Evolutionary conservation across 1,140 invertebrate species (phyloP).

Genomic region (Bombus superbus): DNA sequence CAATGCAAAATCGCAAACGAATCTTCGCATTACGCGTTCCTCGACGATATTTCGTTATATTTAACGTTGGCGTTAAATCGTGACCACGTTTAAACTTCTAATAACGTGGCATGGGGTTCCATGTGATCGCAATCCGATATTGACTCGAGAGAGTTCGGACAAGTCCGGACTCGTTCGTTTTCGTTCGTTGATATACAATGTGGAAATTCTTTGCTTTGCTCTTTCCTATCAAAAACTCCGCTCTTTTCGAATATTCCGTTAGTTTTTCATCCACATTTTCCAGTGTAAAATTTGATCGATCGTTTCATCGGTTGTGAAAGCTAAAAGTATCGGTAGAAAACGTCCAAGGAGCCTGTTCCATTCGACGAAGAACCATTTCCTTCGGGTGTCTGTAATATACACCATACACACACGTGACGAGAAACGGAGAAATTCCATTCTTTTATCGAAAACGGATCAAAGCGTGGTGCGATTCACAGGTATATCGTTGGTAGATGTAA

Average conservation of each 20-base stretch:
- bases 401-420: not conserved
- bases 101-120: slow-evolving; percentile 36
- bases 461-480: not conserved
- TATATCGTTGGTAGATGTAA: not conserved
- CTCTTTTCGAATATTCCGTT: not conserved
- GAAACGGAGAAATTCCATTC: not conserved
- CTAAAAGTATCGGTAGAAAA: not conserved
- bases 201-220: slow-evolving; percentile 28
- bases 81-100: not conserved
- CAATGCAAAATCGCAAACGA: not conserved
- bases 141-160: slow-evolving; percentile 47
- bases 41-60: not conserved
- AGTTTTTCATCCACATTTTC: not conserved
- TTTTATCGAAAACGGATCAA: not conserved
- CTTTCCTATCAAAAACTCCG: slow-evolving; percentile 15
- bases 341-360: too few relatives aligned
- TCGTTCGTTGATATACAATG: slow-evolving; percentile 56
- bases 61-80: not conserved
- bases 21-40: not conserved
- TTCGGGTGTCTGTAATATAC: not conserved
- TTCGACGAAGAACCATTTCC: not conserved
- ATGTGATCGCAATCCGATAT: slow-evolving; percentile 33
- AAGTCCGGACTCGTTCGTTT: slow-evolving; percentile 60
- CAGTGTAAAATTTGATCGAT: not conserved
- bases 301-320: not conserved